Evolutionary conservation across 1,140 invertebrate species (phyloP), one percentile per base, ranked within the genome.

Genomic region (Lethrus apterus): DNA sequence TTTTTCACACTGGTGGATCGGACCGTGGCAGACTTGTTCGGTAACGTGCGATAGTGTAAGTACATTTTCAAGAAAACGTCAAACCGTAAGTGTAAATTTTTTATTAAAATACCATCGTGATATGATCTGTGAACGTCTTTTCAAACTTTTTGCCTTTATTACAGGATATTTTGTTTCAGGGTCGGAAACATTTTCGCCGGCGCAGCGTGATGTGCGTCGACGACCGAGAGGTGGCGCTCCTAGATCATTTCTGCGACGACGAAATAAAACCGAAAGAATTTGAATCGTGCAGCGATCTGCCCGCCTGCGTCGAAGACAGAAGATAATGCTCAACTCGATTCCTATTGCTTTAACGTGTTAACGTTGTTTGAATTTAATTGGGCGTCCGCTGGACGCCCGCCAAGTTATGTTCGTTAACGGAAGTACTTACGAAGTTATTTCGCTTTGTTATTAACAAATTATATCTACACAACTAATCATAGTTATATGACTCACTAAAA

Each of bases 1-100:
- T 62, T 83, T 83, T 3, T 79, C 80, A 0, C 79, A 79, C 56
- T 88, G 85, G 85, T 86, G 83, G 83, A 68, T 78, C 3, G 86
- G 86, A 1, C 82, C 82, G 0, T 91, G 88, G 87, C 83, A 88
- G 56, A 77, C 82, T 49, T 91, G 88, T 57, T 81, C 86, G 1
- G 74, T 82, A 0, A 84, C 79, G 1, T 90, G 86, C 57, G 40
- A 38, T 17, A 46, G 56, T 48, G 65, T 67, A 53, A 48, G 47
- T 43, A 41, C 24, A n/a, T 7, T 15, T 13, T 11, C 32, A 33
- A 11, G n/a, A 7, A 26, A 7, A 26, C 24, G 7, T 26, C 24
- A 26, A 26, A 26, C 24, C 5, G 7, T 26, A 26, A 26, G 7
- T 26, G 7, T 7, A 26, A n/a, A n/a, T 26, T 26, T n/a, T n/a